phyloP scores from a whole-genome alignment of 2,888 invertebrate species.

The Drosophila lutescens region DNA sequence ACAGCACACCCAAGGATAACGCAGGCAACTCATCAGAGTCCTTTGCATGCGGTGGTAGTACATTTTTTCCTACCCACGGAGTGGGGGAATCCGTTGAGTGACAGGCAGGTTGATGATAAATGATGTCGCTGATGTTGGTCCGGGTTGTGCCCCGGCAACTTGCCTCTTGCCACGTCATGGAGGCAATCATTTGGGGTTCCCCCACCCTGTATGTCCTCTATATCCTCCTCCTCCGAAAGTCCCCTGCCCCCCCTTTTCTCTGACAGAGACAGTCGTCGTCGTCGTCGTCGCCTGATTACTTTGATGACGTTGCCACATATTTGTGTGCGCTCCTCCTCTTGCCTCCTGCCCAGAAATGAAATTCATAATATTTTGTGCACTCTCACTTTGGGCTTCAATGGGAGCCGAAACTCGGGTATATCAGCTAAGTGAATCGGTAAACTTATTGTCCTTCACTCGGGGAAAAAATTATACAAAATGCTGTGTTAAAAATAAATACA shows the following conservation, averaged over 20 bases:
- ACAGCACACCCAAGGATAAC: slow-evolving; percentile 83
- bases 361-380: slow-evolving; percentile 64
- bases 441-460: too few species aligned
- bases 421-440: neutral
- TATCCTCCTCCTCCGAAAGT: slow-evolving; percentile 48
- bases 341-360: slow-evolving; percentile 3
- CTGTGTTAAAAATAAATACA: too few species aligned
- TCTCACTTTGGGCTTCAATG: slow-evolving; percentile 52
- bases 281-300: slow-evolving; percentile 76
- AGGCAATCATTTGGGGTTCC: slow-evolving; percentile 74
- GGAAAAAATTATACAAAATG: too few species aligned
- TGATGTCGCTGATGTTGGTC: slow-evolving; percentile 82
- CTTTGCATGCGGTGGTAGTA: slow-evolving; percentile 67
- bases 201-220: slow-evolving; percentile 29
- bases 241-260: slow-evolving; percentile 27
- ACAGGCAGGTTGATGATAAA: slow-evolving; percentile 84
- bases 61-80: slow-evolving; percentile 31
- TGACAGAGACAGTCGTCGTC: slow-evolving; percentile 73
- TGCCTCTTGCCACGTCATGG: slow-evolving; percentile 70
- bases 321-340: slow-evolving; percentile 20
- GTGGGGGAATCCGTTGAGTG: slow-evolving; percentile 67
- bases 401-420: slow-evolving; percentile 3
- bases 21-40: slow-evolving; percentile 69
- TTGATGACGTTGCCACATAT: slow-evolving; percentile 80
- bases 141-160: slow-evolving; percentile 28